Percentiles rank a stretch among this genome's conserved stretches.
These are phyloP conservation scores for Nebria brevicollis DNA, from an alignment of 2,888 invertebrate species.

Conservation along the genomic window DNA sequence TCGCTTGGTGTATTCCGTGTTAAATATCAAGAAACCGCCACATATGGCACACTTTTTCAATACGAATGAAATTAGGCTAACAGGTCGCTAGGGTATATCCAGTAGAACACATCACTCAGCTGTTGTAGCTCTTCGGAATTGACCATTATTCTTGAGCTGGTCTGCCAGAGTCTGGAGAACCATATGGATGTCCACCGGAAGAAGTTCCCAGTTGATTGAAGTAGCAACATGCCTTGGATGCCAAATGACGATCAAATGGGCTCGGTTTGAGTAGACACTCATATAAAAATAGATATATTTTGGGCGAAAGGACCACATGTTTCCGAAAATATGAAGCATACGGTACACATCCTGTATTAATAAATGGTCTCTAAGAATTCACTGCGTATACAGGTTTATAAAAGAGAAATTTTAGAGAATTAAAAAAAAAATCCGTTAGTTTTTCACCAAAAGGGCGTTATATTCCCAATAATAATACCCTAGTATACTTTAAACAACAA, in stretches of 20 bases:
- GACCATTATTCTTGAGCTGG: conserved; percentile 11
- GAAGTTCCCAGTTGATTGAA: conserved; percentile 51
- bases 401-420: background rate
- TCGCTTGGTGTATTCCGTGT: background rate
- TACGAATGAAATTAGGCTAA: conserved; percentile 50
- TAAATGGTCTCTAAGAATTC: background rate
- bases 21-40: conserved; percentile 10
- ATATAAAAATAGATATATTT: conserved; percentile 61
- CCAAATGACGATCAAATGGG: conserved; percentile 60
- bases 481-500: too few species aligned
- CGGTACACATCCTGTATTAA: background rate
- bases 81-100: conserved; percentile 48
- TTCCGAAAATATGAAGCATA: conserved; percentile 37
- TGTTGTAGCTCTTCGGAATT: conserved; percentile 12
- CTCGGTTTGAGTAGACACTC: background rate
- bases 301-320: conserved; percentile 57
- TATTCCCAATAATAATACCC: background rate
- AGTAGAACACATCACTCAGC: background rate
- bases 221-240: conserved; percentile 54
- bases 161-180: conserved; percentile 31
- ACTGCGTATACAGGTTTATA: background rate
- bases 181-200: conserved; percentile 42
- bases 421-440: background rate
- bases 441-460: background rate
- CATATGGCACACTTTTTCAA: conserved; percentile 48